These are phyloP conservation scores for Ischnura elegans DNA, from an alignment of 2,888 invertebrate genomes.

Conservation along the genomic window DNA sequence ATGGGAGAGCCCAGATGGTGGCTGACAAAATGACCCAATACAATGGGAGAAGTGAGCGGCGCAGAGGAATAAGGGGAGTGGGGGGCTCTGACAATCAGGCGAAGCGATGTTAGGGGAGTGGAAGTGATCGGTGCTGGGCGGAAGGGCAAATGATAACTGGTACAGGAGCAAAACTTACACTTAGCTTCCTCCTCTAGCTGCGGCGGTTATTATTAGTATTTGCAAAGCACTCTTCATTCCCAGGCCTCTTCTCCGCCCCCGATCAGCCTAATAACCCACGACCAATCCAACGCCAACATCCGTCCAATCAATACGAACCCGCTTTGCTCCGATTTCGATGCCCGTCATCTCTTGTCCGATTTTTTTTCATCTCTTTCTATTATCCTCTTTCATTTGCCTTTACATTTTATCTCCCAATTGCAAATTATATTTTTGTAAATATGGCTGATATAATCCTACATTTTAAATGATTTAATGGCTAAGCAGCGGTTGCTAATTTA, in stretches of 20 bases:
- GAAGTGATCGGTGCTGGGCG: not conserved
- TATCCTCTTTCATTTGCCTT: too few relatives aligned
- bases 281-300: constrained; percentile 41
- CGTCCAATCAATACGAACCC: not conserved
- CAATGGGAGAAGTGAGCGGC: not conserved
- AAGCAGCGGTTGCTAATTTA: too few relatives aligned
- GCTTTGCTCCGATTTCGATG: not conserved
- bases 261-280: constrained; percentile 30
- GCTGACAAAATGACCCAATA: not conserved
- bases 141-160: constrained; percentile 12
- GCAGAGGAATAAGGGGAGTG: not conserved
- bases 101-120: not conserved
- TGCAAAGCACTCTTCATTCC: constrained; percentile 63
- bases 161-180: constrained; percentile 61
- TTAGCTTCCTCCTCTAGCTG: constrained; percentile 47
- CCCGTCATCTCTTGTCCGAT: not conserved
- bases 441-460: too few relatives aligned
- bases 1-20: too few relatives aligned
- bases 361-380: not conserved
- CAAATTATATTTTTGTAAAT: too few relatives aligned
- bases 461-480: too few relatives aligned
- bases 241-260: not conserved
- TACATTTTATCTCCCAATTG: too few relatives aligned
- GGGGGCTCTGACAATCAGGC: not conserved
- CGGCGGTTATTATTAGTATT: constrained; percentile 60